Evolutionary conservation across 1,140 invertebrate genomes (phyloP).

Genomic region (Trichonephila clavata): DNA sequence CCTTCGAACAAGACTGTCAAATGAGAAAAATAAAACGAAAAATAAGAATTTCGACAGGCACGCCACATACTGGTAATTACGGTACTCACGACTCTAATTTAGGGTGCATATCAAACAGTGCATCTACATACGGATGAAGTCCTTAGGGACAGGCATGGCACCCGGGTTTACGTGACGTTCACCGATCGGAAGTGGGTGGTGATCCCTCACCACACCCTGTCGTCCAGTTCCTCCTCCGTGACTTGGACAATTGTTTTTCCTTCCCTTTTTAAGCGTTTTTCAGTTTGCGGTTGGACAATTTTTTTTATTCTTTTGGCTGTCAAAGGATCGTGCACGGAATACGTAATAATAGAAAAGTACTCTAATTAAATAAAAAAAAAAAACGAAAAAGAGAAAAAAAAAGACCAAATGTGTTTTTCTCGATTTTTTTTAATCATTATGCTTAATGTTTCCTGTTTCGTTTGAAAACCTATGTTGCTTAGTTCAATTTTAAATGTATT

Average conservation of each 20-base stretch:
- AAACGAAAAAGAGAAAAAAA: background rate
- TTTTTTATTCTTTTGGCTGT: background rate
- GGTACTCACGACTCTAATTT: conserved; percentile 14
- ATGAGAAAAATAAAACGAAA: conserved; percentile 25
- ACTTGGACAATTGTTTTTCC: conserved; percentile 39
- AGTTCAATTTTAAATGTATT: too few species aligned
- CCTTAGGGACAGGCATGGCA: background rate
- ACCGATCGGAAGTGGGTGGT: conserved; percentile 50
- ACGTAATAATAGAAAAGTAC: background rate
- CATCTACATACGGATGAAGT: conserved; percentile 8
- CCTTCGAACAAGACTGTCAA: conserved; percentile 28
- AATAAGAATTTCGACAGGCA: conserved; percentile 10
- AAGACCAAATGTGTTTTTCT: too few species aligned
- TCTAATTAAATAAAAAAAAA: background rate
- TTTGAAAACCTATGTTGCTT: too few species aligned
- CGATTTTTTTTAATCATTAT: too few species aligned
- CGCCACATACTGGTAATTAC: conserved; percentile 10
- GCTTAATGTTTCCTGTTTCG: too few species aligned
- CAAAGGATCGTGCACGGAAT: background rate
- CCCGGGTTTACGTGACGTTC: conserved; percentile 37
- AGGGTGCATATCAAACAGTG: conserved; percentile 45
- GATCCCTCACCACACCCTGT: conserved; percentile 66
- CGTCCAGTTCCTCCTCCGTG: background rate
- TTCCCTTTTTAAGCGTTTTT: background rate
- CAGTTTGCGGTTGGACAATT: background rate